phyloP scores from a whole-genome alignment of 2,888 invertebrate species.

The Mythimna loreyi region DNA sequence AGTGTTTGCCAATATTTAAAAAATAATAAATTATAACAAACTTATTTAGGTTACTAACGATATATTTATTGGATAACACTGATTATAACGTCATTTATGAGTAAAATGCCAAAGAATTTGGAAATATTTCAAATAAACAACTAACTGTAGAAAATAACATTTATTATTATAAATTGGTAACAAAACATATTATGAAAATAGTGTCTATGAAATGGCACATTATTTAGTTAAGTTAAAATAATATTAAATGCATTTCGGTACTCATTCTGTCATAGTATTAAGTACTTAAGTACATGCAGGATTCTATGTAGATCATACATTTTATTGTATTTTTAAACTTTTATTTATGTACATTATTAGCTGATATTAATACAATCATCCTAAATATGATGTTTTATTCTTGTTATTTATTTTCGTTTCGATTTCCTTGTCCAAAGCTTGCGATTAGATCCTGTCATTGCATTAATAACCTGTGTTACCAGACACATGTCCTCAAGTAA shows the following conservation, averaged over 20 bases:
- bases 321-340: constrained; percentile 54
- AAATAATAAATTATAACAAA: not conserved
- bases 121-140: constrained; percentile 37
- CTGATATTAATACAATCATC: constrained; percentile 60
- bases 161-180: constrained; percentile 74
- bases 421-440: constrained; percentile 54
- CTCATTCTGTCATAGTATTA: constrained; percentile 57
- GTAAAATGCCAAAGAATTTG: constrained; percentile 27
- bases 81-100: not conserved
- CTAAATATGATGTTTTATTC: constrained; percentile 54
- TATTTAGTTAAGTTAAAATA: constrained; percentile 68
- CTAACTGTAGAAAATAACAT: constrained; percentile 56
- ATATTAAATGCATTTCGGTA: constrained; percentile 78
- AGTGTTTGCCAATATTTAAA: constrained; percentile 1
- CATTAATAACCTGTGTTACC: constrained; percentile 8
- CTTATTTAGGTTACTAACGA: not conserved
- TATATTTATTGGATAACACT: not conserved
- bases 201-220: constrained; percentile 75
- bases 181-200: constrained; percentile 71
- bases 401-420: constrained; percentile 64
- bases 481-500: constrained; percentile 26
- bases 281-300: constrained; percentile 53
- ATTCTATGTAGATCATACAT: constrained; percentile 47
- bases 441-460: constrained; percentile 38
- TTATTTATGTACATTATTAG: constrained; percentile 66